Percentiles rank a stretch among this genome's conserved stretches.
Evolutionary conservation across 2,797 vertebrate species (phyloP).

Genomic region (Etheostoma perlongum): DNA sequence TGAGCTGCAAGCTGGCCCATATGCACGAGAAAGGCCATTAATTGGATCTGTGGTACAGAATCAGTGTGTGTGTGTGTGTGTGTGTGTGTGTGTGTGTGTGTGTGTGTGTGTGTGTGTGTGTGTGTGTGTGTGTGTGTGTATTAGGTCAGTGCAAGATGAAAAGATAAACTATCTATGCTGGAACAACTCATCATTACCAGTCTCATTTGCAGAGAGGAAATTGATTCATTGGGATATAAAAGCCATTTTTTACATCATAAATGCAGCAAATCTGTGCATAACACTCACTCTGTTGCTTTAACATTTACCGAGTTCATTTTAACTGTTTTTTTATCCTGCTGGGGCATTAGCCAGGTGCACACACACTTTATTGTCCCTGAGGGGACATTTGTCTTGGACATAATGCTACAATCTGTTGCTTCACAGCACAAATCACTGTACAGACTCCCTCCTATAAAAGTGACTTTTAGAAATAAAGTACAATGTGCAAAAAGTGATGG

Average conservation of each 20-base stretch:
- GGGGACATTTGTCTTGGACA: too few species aligned
- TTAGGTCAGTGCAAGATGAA: neutral
- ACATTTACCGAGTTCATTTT: neutral
- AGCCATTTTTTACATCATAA: neutral
- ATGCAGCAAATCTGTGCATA: neutral
- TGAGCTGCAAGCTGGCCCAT: neutral
- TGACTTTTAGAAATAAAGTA: too few species aligned
- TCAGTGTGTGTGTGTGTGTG: too few species aligned
- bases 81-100: too few species aligned
- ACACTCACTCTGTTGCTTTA: neutral
- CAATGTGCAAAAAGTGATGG: too few species aligned
- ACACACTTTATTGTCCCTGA: too few species aligned
- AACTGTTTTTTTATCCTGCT: neutral
- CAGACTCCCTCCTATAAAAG: too few species aligned
- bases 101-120: too few species aligned
- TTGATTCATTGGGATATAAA: neutral
- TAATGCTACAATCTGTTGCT: too few species aligned
- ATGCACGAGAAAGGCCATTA: neutral
- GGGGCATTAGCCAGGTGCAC: constrained; percentile 2
- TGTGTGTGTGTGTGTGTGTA: too few species aligned
- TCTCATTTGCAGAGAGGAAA: neutral
- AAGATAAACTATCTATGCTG: constrained; percentile 1
- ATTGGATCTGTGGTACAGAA: neutral
- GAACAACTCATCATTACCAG: neutral
- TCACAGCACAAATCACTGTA: too few species aligned